Conservation (phyloP, 2,888 invertebrate species). For the Gari tellinella region DNA sequence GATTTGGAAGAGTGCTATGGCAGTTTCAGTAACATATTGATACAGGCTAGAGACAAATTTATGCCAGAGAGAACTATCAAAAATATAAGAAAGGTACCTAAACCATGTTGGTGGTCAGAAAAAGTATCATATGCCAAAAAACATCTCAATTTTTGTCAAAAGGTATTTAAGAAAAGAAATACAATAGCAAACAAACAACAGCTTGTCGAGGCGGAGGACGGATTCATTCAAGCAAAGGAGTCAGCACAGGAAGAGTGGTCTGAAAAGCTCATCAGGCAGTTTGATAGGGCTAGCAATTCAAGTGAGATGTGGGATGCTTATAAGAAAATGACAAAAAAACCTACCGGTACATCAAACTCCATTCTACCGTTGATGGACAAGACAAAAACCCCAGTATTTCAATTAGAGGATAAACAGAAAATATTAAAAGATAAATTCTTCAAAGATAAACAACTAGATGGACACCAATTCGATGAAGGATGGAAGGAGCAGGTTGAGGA, state of each 20-base stretch:
- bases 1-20: background rate
- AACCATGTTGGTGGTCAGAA: constrained; percentile 19
- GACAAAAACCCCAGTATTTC: background rate
- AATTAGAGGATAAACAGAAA: constrained; percentile 1
- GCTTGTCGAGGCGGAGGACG: constrained; percentile 4
- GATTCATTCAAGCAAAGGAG: background rate
- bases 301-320: constrained; percentile 15
- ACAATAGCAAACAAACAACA: background rate
- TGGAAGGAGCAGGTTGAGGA: background rate
- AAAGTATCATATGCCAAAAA: constrained; percentile 4
- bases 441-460: background rate
- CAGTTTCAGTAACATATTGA: background rate
- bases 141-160: constrained; percentile 1
- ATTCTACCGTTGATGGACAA: constrained; percentile 1
- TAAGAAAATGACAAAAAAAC: constrained; percentile 11
- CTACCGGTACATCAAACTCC: background rate
- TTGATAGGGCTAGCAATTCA: constrained; percentile 2
- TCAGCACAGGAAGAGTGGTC: constrained; percentile 12
- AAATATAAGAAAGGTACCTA: background rate
- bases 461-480: background rate
- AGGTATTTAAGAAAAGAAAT: constrained; percentile 7
- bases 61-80: constrained; percentile 3
- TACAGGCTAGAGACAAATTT: background rate
- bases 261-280: constrained; percentile 3
- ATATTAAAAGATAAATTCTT: constrained; percentile 9